Percentiles rank a stretch among this genome's conserved stretches.
Evolutionary conservation across 2,797 vertebrate species (phyloP).

Genomic region (Spheniscus humboldti): DNA sequence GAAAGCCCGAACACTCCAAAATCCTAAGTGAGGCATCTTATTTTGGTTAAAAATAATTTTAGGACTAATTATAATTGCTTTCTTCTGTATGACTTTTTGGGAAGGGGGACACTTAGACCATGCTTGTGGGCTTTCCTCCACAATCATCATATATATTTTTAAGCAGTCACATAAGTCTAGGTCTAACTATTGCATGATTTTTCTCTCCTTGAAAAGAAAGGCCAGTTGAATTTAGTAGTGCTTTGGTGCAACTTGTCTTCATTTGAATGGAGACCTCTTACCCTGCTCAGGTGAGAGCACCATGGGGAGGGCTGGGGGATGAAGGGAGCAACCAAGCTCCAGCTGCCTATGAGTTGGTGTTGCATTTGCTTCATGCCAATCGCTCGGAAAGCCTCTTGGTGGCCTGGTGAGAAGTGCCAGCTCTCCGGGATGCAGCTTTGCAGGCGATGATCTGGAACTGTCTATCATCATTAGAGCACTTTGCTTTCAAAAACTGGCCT

Average conservation of each 20-base stretch:
- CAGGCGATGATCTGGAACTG: neutral
- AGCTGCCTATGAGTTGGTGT: fast-evolving
- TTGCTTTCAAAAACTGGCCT: neutral
- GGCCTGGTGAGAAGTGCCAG: neutral
- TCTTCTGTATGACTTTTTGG: neutral
- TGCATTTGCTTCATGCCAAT: fast-evolving
- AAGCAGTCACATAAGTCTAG: fast-evolving
- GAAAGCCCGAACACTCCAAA: neutral
- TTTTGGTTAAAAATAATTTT: neutral
- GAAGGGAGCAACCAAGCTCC: neutral
- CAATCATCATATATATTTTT: neutral
- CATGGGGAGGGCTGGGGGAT: neutral
- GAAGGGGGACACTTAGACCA: neutral
- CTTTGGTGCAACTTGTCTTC: neutral
- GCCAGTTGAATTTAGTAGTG: neutral
- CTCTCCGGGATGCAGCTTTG: neutral
- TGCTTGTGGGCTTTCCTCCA: neutral
- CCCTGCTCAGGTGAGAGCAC: neutral
- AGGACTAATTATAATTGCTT: neutral
- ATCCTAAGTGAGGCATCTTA: neutral
- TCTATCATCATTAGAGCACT: neutral
- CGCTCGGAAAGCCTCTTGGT: fast-evolving
- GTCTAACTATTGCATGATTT: neutral
- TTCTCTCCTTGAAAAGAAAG: neutral
- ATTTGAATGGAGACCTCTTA: neutral